Percentiles rank a stretch among this genome's conserved stretches.
These are phyloP conservation scores for Chrysolina oricalcia DNA, from an alignment of 2,888 invertebrate species.

Conservation along the genomic window DNA sequence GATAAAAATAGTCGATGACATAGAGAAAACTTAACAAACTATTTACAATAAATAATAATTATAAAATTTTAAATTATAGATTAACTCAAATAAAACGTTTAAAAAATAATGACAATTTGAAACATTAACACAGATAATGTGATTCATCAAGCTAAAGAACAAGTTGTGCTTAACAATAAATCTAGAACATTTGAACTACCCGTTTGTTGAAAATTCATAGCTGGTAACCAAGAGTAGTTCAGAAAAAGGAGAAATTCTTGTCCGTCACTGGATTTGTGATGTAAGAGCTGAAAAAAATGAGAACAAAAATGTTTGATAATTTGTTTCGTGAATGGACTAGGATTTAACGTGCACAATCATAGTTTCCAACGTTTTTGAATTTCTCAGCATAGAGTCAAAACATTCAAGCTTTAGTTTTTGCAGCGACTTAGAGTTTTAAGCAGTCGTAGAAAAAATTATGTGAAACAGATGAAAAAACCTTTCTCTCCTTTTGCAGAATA, in stretches of 20 bases:
- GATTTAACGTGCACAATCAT: too few species aligned
- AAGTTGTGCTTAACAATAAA: slow-evolving; percentile 47
- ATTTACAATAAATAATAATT: slow-evolving; percentile 27
- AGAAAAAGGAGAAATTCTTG: slow-evolving; percentile 79
- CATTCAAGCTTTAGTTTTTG: too few species aligned
- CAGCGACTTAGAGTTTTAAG: too few species aligned
- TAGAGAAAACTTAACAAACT: slow-evolving; percentile 30
- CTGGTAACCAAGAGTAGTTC: slow-evolving; percentile 62
- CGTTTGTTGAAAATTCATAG: slow-evolving; percentile 50
- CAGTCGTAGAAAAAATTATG: too few species aligned
- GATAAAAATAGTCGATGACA: slow-evolving; percentile 17
- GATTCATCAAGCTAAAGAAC: slow-evolving; percentile 46
- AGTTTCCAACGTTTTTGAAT: too few species aligned
- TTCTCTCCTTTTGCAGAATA: too few species aligned
- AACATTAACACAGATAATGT: slow-evolving; percentile 51
- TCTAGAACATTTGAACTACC: slow-evolving; percentile 52
- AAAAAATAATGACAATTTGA: slow-evolving; percentile 28
- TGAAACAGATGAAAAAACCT: too few species aligned
- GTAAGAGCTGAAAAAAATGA: slow-evolving; percentile 75
- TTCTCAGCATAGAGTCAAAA: too few species aligned
- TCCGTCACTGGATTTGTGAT: slow-evolving; percentile 80
- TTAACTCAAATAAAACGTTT: slow-evolving; percentile 17
- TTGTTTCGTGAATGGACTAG: too few species aligned
- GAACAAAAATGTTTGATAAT: neutral
- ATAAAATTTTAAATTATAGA: slow-evolving; percentile 23